Evolutionary conservation across 2,113 vertebrate species (phyloP).

Genomic region (Eonycteris spelaea): DNA sequence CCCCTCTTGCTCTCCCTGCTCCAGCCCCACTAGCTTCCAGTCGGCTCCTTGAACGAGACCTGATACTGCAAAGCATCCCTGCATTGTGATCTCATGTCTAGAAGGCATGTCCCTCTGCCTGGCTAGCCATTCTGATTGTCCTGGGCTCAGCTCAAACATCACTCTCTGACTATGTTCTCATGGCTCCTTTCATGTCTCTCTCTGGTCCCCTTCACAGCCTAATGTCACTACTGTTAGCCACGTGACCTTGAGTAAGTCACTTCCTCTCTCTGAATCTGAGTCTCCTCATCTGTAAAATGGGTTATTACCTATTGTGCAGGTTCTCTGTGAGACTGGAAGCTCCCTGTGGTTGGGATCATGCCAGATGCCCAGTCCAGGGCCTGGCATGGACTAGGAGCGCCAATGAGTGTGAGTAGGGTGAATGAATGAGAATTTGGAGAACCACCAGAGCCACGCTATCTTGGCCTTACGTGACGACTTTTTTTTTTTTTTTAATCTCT

Average conservation of each 20-base stretch:
- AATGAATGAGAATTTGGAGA: not conserved
- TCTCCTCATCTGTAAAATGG: not conserved
- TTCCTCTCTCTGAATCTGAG: not conserved
- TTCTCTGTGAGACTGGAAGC: not conserved
- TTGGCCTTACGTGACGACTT: accelerated
- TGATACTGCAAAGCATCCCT: too few relatives aligned
- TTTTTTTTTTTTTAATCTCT: not conserved
- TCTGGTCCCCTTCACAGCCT: not conserved
- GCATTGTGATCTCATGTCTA: not conserved
- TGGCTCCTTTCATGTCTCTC: not conserved
- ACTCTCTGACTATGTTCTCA: not conserved
- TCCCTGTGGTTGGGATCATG: not conserved
- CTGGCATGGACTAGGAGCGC: too few relatives aligned
- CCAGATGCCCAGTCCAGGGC: not conserved
- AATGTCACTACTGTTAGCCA: not conserved
- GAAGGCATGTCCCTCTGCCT: not conserved
- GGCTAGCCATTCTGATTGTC: not conserved
- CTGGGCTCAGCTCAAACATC: not conserved
- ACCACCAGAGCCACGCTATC: not conserved
- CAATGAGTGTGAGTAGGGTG: not conserved
- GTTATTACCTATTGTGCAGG: not conserved
- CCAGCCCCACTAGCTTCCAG: not conserved
- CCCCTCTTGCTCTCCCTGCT: not conserved
- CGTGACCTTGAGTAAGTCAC: not conserved
- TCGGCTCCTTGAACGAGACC: not conserved